These are phyloP conservation scores for Styela clava DNA, from an alignment of 23 tunicate genomes.

Conservation along the genomic window DNA sequence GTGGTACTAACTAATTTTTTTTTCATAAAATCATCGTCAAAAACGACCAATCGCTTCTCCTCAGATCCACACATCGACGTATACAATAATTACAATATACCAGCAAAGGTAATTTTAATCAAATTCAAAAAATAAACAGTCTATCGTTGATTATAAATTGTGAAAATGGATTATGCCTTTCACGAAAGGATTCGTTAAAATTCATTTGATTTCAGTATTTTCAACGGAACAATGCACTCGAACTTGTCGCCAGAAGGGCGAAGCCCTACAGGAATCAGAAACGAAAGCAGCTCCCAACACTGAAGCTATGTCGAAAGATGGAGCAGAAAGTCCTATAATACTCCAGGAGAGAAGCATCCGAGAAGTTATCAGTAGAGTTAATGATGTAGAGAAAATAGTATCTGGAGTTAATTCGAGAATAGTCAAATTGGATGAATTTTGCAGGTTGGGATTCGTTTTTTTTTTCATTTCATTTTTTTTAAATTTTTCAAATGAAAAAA, in stretches of 20 bases:
- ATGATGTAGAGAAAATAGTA: conserved; percentile 17
- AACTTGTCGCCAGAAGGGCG: neutral
- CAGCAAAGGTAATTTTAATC: too few relatives aligned
- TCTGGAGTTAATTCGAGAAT: conserved; percentile 13
- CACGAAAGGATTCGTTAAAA: too few relatives aligned
- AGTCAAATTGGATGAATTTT: conserved; percentile 3
- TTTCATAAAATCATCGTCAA: too few relatives aligned
- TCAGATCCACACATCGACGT: too few relatives aligned
- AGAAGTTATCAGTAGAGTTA: neutral
- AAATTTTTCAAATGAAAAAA: too few relatives aligned
- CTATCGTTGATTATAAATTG: too few relatives aligned
- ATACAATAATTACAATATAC: too few relatives aligned
- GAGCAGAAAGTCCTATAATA: neutral
- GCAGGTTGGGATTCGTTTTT: conserved; percentile 33
- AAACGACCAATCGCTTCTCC: too few relatives aligned
- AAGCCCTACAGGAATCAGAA: neutral
- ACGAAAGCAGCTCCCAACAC: conserved; percentile 2
- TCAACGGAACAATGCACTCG: conserved; percentile 18
- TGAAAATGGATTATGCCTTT: too few relatives aligned
- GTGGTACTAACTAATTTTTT: too few relatives aligned
- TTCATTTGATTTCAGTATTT: conserved; percentile 24
- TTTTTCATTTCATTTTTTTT: too few relatives aligned
- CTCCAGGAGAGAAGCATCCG: conserved; percentile 8
- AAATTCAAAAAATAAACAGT: too few relatives aligned
- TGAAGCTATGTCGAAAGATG: conserved; percentile 23